Conservation (phyloP, 2,888 invertebrate species). For the Hemicrepidius hirtus region DNA sequence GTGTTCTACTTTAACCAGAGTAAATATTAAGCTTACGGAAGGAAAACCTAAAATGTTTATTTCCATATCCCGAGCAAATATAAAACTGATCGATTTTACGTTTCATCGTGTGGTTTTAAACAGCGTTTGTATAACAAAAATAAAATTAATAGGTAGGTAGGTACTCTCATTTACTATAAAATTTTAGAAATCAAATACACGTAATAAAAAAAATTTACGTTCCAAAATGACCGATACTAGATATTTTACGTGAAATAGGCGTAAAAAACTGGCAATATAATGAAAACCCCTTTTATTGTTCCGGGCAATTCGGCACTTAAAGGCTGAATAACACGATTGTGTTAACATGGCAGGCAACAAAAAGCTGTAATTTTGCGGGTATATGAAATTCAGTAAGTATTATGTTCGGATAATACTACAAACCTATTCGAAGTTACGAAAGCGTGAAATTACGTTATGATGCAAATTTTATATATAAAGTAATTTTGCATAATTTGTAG, state of each 20-base stretch:
- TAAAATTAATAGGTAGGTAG: no score
- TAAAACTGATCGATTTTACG: not conserved
- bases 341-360: conserved; percentile 20
- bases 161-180: no score
- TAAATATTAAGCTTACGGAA: not conserved
- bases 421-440: conserved; percentile 13
- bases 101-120: no score
- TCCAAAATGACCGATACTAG: not conserved
- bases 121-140: no score
- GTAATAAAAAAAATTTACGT: not conserved
- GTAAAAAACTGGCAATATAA: conserved; percentile 11
- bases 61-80: not conserved
- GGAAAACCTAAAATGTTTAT: conserved; percentile 12
- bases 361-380: conserved; percentile 20
- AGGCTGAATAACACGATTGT: conserved; percentile 23
- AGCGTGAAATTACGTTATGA: conserved; percentile 25
- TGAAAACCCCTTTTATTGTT: conserved; percentile 19
- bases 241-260: conserved; percentile 7
- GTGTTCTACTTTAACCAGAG: conserved; percentile 3
- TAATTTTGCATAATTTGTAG: conserved; percentile 20
- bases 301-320: not conserved
- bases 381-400: conserved; percentile 22
- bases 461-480: conserved; percentile 20
- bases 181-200: no score
- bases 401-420: conserved; percentile 24